These are phyloP conservation scores for Nomada hirtipes DNA, from an alignment of 2,888 invertebrate species.

Conservation along the genomic window DNA sequence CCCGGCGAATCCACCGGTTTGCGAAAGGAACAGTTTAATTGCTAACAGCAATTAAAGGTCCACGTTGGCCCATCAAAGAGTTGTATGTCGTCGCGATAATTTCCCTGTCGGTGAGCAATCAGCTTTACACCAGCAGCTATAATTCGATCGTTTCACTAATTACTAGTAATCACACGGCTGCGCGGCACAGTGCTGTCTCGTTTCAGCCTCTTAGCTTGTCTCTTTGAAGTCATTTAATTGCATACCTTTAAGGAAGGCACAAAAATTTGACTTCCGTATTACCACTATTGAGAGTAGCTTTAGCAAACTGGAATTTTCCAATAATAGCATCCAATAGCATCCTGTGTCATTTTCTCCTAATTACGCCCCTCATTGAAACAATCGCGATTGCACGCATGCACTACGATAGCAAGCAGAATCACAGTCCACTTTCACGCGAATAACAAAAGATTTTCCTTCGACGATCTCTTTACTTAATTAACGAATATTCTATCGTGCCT, in stretches of 20 bases:
- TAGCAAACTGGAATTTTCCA: too few species aligned
- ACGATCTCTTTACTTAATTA: neutral
- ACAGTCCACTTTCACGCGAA: neutral
- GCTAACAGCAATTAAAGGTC: constrained; percentile 73
- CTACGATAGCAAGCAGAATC: neutral
- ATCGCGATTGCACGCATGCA: too few species aligned
- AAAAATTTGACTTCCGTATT: neutral
- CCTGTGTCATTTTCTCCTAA: too few species aligned
- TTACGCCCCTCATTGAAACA: too few species aligned
- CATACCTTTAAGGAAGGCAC: neutral
- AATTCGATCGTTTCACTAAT: constrained; percentile 70
- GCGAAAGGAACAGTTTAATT: constrained; percentile 72
- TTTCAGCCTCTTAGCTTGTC: constrained; percentile 26
- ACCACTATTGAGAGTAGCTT: too few species aligned
- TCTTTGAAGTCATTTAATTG: constrained; percentile 11
- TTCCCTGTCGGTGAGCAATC: constrained; percentile 62
- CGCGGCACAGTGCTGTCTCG: constrained; percentile 22
- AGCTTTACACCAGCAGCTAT: constrained; percentile 61
- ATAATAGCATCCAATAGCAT: too few species aligned
- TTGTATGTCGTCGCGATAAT: constrained; percentile 49
- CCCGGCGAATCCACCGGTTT: constrained; percentile 2
- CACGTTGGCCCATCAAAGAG: constrained; percentile 25
- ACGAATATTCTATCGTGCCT: neutral
- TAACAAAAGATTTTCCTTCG: neutral
- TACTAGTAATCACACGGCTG: constrained; percentile 64